These are phyloP conservation scores for Mola mola DNA, from an alignment of 2,113 vertebrate genomes.

Conservation along the genomic window DNA sequence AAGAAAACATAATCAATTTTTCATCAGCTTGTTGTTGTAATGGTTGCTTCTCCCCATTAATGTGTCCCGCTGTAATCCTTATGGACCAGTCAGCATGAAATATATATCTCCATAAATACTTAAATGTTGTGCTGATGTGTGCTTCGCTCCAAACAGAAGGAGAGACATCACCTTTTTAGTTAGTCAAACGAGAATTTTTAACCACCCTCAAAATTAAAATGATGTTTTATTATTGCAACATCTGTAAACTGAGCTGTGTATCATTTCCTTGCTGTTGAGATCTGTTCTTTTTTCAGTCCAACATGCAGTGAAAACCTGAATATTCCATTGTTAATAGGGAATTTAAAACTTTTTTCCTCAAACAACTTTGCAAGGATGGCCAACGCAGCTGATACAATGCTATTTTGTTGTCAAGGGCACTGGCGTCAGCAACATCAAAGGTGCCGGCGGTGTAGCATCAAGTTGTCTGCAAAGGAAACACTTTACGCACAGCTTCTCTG, in stretches of 20 bases:
- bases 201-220: constrained; percentile 8
- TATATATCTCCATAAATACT: constrained; percentile 83
- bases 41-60: constrained; percentile 81
- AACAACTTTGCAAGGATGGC: constrained; percentile 83
- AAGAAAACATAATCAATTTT: constrained; percentile 81
- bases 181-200: constrained; percentile 30
- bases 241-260: neutral
- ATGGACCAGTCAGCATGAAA: constrained; percentile 85
- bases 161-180: constrained; percentile 29
- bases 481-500: constrained; percentile 88
- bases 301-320: constrained; percentile 66
- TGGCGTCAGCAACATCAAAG: constrained; percentile 93
- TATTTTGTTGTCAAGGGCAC: constrained; percentile 95
- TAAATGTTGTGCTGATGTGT: constrained; percentile 72
- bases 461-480: constrained; percentile 91
- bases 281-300: constrained; percentile 11
- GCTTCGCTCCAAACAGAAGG: constrained; percentile 24
- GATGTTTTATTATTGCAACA: constrained; percentile 18
- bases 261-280: neutral
- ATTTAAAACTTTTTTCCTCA: constrained; percentile 62
- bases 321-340: constrained; percentile 28
- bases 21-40: constrained; percentile 82
- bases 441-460: constrained; percentile 86
- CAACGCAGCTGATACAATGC: constrained; percentile 86
- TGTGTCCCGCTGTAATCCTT: constrained; percentile 80